Percentiles rank a stretch among this genome's conserved stretches.
Conservation (phyloP, 2,888 invertebrate species). For the Cryptocheilus praepositus region DNA sequence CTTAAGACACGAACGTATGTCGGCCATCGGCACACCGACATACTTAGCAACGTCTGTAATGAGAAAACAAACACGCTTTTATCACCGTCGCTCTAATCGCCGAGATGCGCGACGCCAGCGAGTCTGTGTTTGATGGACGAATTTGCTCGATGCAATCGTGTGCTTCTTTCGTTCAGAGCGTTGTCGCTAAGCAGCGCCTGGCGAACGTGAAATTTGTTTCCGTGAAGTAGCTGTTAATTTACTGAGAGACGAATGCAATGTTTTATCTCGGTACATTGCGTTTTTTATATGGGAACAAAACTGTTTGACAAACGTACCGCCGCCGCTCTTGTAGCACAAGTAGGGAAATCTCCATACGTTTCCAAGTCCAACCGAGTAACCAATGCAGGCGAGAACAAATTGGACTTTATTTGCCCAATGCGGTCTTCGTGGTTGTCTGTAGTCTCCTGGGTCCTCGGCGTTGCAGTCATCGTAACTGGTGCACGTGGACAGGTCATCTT, state of each 20-base stretch:
- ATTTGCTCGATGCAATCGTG: background rate
- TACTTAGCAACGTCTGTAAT: constrained; percentile 12
- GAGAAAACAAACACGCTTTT: constrained; percentile 37
- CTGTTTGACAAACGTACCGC: constrained; percentile 79
- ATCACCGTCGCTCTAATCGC: constrained; percentile 47
- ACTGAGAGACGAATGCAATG: too few relatives aligned
- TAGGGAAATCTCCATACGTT: constrained; percentile 96
- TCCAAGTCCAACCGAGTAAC: constrained; percentile 92
- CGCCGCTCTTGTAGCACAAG: constrained; percentile 92
- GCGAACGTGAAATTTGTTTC: background rate
- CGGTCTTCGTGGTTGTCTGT: constrained; percentile 85
- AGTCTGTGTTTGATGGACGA: constrained; percentile 22
- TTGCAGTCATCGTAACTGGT: constrained; percentile 86
- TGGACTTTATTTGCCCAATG: constrained; percentile 93
- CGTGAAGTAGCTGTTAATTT: background rate
- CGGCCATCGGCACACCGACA: background rate
- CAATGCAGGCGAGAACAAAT: constrained; percentile 91
- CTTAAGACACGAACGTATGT: too few relatives aligned
- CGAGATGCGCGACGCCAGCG: constrained; percentile 21
- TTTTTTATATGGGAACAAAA: too few relatives aligned
- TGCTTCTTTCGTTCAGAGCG: too few relatives aligned
- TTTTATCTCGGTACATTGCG: too few relatives aligned
- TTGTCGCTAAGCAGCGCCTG: too few relatives aligned
- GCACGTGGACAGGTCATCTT: constrained; percentile 84
- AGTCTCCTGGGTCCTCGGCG: constrained; percentile 75